phyloP scores from a whole-genome alignment of 2,113 vertebrate genomes.

The Pseudolaguvia tuberculata region DNA sequence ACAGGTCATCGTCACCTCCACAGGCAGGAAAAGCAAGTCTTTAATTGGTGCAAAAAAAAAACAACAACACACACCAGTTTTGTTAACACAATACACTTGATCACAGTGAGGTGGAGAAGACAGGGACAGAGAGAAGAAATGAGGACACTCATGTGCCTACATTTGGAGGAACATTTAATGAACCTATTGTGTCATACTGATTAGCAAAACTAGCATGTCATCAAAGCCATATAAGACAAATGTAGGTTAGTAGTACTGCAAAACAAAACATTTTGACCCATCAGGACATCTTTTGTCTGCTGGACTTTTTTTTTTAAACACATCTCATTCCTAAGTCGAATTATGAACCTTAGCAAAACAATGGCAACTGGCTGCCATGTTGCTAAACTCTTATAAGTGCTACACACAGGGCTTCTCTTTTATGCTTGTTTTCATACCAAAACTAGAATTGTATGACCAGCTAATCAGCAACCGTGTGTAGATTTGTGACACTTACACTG shows the following conservation, averaged over 20 bases:
- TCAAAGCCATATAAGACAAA: constrained; percentile 56
- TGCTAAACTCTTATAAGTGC: constrained; percentile 1
- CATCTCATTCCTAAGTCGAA: constrained; percentile 1
- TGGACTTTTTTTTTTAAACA: neutral
- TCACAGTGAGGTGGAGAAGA: constrained; percentile 54
- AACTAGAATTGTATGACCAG: constrained; percentile 44
- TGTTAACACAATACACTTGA: constrained; percentile 67
- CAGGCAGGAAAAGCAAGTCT: constrained; percentile 62
- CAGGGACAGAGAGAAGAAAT: constrained; percentile 30
- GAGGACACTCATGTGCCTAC: neutral
- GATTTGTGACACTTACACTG: constrained; percentile 51
- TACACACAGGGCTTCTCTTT: constrained; percentile 25
- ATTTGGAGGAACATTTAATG: constrained; percentile 12
- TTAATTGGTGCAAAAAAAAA: constrained; percentile 72
- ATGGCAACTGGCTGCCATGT: constrained; percentile 14
- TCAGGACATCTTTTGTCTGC: neutral
- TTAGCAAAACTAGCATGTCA: constrained; percentile 53
- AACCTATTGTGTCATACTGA: constrained; percentile 13
- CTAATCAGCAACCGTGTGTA: constrained; percentile 58
- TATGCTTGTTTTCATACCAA: constrained; percentile 14
- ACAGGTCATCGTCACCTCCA: constrained; percentile 64
- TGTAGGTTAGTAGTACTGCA: constrained; percentile 56
- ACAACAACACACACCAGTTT: constrained; percentile 59
- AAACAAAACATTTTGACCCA: constrained; percentile 46
- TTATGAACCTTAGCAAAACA: constrained; percentile 44